Conservation (phyloP, 2,113 vertebrate genomes). For the Ailurus styani region DNA sequence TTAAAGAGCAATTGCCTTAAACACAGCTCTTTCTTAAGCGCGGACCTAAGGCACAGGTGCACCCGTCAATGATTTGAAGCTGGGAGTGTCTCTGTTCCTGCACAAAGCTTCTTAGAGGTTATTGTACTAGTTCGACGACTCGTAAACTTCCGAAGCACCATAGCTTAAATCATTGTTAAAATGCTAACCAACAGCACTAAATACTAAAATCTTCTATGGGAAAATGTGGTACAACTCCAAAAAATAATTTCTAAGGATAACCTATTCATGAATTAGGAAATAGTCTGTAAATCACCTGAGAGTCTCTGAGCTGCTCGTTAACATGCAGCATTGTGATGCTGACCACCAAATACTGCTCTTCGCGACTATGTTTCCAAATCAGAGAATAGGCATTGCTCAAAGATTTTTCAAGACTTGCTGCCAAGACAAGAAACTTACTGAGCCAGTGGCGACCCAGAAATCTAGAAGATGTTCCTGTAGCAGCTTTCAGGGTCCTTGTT, state of each 20-base stretch:
- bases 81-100: neutral
- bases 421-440: neutral
- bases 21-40: neutral
- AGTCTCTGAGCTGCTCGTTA: neutral
- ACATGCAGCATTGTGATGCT: neutral
- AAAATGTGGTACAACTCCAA: neutral
- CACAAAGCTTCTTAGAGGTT: neutral
- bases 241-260: neutral
- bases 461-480: neutral
- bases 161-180: neutral
- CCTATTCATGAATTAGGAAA: neutral
- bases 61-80: neutral
- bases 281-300: neutral
- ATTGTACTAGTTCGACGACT: neutral
- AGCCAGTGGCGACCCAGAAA: constrained; percentile 1
- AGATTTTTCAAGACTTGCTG: constrained; percentile 18
- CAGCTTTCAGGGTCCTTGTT: neutral
- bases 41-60: neutral
- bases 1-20: neutral
- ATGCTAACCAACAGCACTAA: neutral
- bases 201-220: neutral
- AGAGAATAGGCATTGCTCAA: constrained; percentile 6
- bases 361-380: neutral
- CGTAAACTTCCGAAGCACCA: neutral
- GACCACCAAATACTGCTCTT: neutral